phyloP scores from a whole-genome alignment of 2,888 invertebrate genomes.

The Criorhina ranunculi region DNA sequence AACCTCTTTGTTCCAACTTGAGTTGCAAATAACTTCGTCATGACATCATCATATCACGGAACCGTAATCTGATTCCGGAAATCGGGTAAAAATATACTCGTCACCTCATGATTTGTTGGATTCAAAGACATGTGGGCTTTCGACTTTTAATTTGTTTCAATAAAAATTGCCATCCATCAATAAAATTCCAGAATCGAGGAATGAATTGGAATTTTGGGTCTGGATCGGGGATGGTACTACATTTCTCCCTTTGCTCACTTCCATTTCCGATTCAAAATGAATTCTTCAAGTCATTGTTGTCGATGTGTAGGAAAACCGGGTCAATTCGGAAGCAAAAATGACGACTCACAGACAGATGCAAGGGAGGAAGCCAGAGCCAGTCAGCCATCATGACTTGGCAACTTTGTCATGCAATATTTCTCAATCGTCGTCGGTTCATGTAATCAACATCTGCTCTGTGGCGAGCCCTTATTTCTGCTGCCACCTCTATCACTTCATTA shows the following conservation, averaged over 20 bases:
- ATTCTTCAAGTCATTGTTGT: constrained; percentile 45
- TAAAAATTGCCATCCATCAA: constrained; percentile 43
- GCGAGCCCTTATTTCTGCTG: neutral
- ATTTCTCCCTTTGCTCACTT: neutral
- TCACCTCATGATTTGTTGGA: constrained; percentile 40
- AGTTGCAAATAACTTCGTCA: constrained; percentile 16
- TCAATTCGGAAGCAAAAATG: neutral
- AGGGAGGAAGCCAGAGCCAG: constrained; percentile 20
- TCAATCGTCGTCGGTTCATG: constrained; percentile 19
- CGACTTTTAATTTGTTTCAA: constrained; percentile 36
- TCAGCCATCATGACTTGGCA: constrained; percentile 41
- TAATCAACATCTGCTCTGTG: constrained; percentile 38
- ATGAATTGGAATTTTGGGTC: constrained; percentile 46
- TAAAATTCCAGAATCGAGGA: constrained; percentile 9
- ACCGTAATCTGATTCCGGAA: constrained; percentile 46
- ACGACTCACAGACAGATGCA: constrained; percentile 20
- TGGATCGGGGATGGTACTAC: constrained; percentile 22
- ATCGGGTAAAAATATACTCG: constrained; percentile 22
- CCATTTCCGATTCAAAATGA: constrained; percentile 1
- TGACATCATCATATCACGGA: constrained; percentile 61
- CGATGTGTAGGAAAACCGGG: constrained; percentile 24
- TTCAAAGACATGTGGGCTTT: constrained; percentile 40
- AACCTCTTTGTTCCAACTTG: constrained; percentile 37
- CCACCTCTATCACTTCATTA: constrained; percentile 24
- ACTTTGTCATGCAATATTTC: constrained; percentile 33